A percentile compares a stretch with the other conserved stretches of the same genome.
phyloP scores from a whole-genome alignment of 2,797 vertebrate genomes.

The Artibeus jamaicensis region DNA sequence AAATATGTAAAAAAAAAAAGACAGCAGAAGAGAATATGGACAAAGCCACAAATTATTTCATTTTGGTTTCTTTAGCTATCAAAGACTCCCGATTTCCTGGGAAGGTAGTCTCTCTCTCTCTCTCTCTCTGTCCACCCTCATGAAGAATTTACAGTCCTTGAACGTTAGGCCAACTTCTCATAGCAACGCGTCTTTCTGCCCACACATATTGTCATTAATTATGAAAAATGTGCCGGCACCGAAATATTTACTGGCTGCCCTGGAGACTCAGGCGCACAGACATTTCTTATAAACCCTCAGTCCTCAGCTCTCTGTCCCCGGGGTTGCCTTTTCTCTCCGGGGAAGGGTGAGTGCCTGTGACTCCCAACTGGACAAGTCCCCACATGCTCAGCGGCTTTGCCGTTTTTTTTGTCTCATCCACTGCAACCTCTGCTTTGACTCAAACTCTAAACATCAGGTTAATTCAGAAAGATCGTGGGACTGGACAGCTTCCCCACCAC shows the following conservation, averaged over 20 bases:
- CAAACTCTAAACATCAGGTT: conserved; percentile 47
- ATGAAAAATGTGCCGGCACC: neutral
- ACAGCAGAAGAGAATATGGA: too few species aligned
- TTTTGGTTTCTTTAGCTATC: neutral
- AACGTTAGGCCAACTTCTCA: neutral
- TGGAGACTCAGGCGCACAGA: neutral
- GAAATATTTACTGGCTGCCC: neutral
- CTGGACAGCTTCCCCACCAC: conserved; percentile 26
- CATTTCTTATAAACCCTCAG: neutral
- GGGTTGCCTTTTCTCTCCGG: neutral
- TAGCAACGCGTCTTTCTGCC: neutral
- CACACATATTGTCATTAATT: neutral
- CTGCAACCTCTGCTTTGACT: conserved; percentile 63
- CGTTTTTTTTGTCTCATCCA: conserved; percentile 53
- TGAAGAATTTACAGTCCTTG: neutral
- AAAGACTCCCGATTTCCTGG: neutral
- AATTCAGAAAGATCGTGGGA: conserved; percentile 48
- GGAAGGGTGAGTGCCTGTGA: neutral
- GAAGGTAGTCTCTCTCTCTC: neutral
- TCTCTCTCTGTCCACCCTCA: too few species aligned
- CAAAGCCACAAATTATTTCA: neutral
- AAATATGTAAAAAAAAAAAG: too few species aligned
- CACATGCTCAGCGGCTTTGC: neutral
- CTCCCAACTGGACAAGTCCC: conserved; percentile 12
- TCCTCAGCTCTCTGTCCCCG: neutral